Percentiles rank a stretch among this genome's conserved stretches.
phyloP scores from a whole-genome alignment of 2,797 vertebrate species.

The Champsocephalus gunnari region DNA sequence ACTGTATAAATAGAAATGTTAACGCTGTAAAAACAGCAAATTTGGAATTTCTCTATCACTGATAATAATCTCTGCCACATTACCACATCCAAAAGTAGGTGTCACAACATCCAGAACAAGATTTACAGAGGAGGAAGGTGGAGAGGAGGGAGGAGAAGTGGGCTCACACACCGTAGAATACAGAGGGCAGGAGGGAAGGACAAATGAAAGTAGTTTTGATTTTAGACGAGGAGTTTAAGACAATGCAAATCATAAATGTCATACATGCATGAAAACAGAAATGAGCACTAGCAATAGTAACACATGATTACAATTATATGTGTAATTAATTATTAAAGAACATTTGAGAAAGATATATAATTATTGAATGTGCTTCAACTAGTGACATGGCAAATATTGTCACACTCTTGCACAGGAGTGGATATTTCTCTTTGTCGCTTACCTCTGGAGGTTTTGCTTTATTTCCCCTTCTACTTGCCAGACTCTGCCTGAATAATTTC shows the following conservation, averaged over 20 bases:
- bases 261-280: neutral
- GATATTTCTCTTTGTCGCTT: constrained; percentile 12
- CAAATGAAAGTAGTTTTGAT: constrained; percentile 21
- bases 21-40: constrained; percentile 54
- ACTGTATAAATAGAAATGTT: constrained; percentile 43
- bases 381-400: neutral
- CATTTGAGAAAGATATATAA: neutral
- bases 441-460: constrained; percentile 63
- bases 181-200: constrained; percentile 6
- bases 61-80: constrained; percentile 62
- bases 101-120: neutral
- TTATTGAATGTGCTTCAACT: neutral
- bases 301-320: neutral
- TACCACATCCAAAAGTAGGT: constrained; percentile 64
- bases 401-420: neutral
- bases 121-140: constrained; percentile 19
- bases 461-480: constrained; percentile 73
- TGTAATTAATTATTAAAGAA: neutral
- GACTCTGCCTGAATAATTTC: constrained; percentile 73
- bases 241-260: neutral
- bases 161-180: neutral
- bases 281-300: neutral
- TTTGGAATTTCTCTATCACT: constrained; percentile 51
- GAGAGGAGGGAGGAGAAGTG: constrained; percentile 10
- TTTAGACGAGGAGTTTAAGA: constrained; percentile 2